Base-by-base conservation (phyloP, 1,140 invertebrate genomes). In the Bombus impatiens region DNA sequence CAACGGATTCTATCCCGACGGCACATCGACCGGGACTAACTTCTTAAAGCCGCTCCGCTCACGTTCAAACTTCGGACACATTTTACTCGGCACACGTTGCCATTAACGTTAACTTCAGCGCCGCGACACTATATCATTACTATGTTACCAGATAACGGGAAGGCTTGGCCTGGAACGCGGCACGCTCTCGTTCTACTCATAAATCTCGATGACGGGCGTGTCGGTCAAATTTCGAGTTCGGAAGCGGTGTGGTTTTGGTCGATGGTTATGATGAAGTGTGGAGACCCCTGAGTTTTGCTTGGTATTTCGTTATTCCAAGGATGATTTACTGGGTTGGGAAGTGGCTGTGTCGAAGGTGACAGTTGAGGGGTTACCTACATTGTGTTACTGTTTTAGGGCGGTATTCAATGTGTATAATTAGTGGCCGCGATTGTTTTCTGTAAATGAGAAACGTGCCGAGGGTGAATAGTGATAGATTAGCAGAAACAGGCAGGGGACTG, bases 11-110 rank as follows among this genome's bases (percentile, higher is more conserved):
- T 85, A 89, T 89, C 88, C 87, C 72, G 71, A 74, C 86, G 80
- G 82, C 78, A 65, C 87, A 70, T 87, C 88, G 85, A 72, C 82
- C 65, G 80, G 91, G 89, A 91, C 93, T 13, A 93, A 93, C 90
- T 93, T 93, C 93, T 93, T 93, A 91, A 93, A 93, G 85, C 90
- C 84, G 87, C 87, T 82, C 80, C 85, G 78, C 78, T 88, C 89
- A 89, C 93, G 90, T 93, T 87, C 88, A 92, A 94, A 94, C 92
- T 94, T 93, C 85, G 87, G 87, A 89, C 92, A 91, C 89, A 92
- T 92, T 94, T 93, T 91, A 92, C 87, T 80, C 70, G 25, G 72
- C 77, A 68, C 78, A 77, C 47, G 75, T 87, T 89, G 90, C 91
- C 86, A 91, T 92, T 93, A 93, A 86, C 86, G 86, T 88, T 89